These are phyloP conservation scores for Gisinianus flammeolus DNA, from an alignment of 2,888 invertebrate genomes.

Conservation along the genomic window DNA sequence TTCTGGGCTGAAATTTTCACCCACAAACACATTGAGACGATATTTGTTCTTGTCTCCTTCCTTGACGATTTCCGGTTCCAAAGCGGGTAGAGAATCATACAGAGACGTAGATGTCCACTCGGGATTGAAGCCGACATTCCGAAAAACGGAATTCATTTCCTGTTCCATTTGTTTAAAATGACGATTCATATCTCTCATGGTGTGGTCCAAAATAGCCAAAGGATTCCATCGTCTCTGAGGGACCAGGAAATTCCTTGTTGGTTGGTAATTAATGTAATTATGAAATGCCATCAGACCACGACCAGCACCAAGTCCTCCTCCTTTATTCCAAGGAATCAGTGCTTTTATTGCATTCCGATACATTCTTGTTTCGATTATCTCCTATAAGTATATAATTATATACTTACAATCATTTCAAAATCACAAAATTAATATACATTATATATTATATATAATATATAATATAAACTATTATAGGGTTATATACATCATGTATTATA, in stretches of 20 bases:
- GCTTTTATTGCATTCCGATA: no score
- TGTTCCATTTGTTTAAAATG: conserved; percentile 46
- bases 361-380: no score
- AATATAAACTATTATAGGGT: no score
- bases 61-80: conserved; percentile 24
- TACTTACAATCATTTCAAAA: no score
- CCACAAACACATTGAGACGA: conserved; percentile 56
- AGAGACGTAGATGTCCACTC: background rate
- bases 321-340: no score
- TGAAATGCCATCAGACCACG: no score
- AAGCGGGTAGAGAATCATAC: background rate
- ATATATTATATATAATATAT: no score
- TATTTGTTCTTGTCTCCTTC: conserved; percentile 48
- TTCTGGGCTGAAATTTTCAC: conserved; percentile 57
- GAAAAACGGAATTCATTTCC: conserved; percentile 43
- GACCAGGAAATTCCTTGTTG: background rate
- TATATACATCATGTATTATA: no score
- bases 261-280: no score
- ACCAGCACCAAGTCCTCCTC: no score
- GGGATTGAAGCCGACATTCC: background rate
- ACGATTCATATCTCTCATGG: conserved; percentile 44
- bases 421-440: no score
- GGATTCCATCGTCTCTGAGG: background rate
- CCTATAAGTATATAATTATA: no score
- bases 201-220: conserved; percentile 28